Base-by-base conservation (phyloP, 2,797 vertebrate genomes). In the Smutsia temminckii region DNA sequence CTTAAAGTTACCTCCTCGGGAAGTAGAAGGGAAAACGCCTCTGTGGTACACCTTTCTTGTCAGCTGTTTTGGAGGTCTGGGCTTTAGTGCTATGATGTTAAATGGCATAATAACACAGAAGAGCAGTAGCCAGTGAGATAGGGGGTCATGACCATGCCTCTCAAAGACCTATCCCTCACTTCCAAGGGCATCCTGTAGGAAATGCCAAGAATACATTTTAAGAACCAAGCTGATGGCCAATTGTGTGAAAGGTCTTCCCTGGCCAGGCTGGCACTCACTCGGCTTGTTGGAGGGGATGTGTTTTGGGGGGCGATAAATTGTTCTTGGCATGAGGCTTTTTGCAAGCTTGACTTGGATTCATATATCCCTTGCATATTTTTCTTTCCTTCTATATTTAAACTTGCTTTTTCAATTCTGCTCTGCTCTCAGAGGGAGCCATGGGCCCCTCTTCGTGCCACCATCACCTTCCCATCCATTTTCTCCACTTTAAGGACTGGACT, bases 351-450 rank as follows among this genome's bases (percentile, higher is more conserved):
- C 68, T 72, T 53, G 49, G 63, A 51, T 93, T 80, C 89, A 95
- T 64, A 77, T 80, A 61, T 3, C 46, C 42, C 63, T 89, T 69
- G 59, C 51, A 29, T 64, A 85, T 57, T 94, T 94, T 81, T 83
- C 87, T 94, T 89, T 93, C 49, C 42, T 71, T 42, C 42, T 63
- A 4, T 88, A 69, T 90, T 94, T 84, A 90, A 85, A 92, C 93
- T 61, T 85, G 85, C 68, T 89, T 96, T 96, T 94, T 83, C 86
- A 94, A 77, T 69, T 66, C 81, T 81, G 11, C 59, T 89, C 3
- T 75, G 88, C 89, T 92, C 86, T 93, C 85, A 20, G 25, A 81
- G 21, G 40, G 27, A 37, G n/a, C 40, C 79, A 53, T 93, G 87
- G 90, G 84, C 86, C 95, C 95, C 92, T 87, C 34, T 3, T 79